Conservation (phyloP, 2,113 vertebrate genomes). For the Isurus oxyrinchus region DNA sequence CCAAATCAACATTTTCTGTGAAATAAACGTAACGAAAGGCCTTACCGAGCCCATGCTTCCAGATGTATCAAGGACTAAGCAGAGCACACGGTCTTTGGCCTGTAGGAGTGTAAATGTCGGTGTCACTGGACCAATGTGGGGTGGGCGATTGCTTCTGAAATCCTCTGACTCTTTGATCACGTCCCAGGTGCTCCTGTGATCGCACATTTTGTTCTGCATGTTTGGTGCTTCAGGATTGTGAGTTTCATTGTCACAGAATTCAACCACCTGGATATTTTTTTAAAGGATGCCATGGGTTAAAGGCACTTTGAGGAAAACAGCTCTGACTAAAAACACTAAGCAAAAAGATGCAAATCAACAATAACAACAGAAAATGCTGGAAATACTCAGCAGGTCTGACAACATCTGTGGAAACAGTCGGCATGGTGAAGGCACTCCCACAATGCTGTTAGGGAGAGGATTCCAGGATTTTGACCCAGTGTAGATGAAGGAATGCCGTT, state of each 20-base stretch:
- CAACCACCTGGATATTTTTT: constrained; percentile 46
- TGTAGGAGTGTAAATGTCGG: constrained; percentile 50
- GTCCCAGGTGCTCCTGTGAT: constrained; percentile 51
- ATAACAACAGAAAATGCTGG: too few species aligned
- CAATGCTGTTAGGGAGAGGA: too few species aligned
- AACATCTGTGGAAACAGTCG: too few species aligned
- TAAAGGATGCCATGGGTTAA: background rate
- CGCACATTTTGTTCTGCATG: constrained; percentile 57
- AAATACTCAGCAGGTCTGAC: too few species aligned
- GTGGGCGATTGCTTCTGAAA: constrained; percentile 44
- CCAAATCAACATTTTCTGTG: background rate
- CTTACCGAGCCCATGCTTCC: constrained; percentile 53
- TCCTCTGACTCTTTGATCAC: constrained; percentile 52
- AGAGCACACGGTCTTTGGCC: constrained; percentile 46
- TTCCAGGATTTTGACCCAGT: too few species aligned
- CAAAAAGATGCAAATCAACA: background rate
- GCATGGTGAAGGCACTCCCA: too few species aligned
- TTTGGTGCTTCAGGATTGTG: constrained; percentile 57
- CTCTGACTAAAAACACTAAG: background rate
- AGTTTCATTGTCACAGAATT: constrained; percentile 54
- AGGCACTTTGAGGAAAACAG: background rate
- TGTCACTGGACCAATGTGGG: constrained; percentile 39
- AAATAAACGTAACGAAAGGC: background rate
- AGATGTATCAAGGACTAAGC: constrained; percentile 59
- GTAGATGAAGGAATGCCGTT: too few species aligned